Evolutionary conservation across 2,888 invertebrate genomes (phyloP).

Genomic region (Euplagia quadripunctaria): DNA sequence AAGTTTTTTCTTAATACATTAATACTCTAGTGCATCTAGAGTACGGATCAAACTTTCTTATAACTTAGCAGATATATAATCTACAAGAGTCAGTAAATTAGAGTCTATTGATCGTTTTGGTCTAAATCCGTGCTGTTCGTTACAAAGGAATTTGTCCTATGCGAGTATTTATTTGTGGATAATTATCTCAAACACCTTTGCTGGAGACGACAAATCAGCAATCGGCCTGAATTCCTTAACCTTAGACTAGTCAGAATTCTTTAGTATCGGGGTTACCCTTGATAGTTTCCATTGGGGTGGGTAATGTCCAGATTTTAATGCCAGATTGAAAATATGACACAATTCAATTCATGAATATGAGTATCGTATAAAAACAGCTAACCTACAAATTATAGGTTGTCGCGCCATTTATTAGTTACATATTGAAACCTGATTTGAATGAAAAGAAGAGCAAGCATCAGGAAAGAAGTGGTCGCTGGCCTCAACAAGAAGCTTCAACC

Average conservation of each 20-base stretch:
- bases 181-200: not conserved
- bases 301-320: not conserved
- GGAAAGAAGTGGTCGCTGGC: no score
- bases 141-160: not conserved
- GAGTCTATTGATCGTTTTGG: not conserved
- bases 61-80: not conserved
- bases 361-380: no score
- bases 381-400: no score
- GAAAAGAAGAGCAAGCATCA: no score
- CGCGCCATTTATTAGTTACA: no score
- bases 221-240: not conserved
- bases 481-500: no score
- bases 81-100: not conserved
- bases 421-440: no score
- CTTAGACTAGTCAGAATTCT: not conserved
- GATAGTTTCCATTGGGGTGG: no score
- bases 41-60: no score
- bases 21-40: no score
- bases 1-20: no score
- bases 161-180: not conserved
- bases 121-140: not conserved
- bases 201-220: not conserved
- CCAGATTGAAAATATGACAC: conserved; percentile 1
- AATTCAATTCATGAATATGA: no score
- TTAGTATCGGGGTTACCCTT: not conserved